phyloP scores from a whole-genome alignment of 37 sponge, comb jelly and placozoan genomes.

The Lycopodina hypogea region DNA sequence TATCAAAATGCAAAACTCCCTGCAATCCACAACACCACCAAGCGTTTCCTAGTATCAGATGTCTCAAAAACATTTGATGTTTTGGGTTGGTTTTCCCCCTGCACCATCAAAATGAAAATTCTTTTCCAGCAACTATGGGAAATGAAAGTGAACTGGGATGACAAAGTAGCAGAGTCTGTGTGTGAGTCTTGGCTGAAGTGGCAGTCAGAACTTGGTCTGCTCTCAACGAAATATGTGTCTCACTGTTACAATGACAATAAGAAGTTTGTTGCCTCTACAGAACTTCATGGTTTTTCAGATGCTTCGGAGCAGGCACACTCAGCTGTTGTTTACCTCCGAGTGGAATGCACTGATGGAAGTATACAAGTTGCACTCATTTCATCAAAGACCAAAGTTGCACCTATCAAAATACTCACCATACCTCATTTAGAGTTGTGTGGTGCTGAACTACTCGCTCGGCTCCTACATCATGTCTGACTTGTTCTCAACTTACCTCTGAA shows the following conservation, averaged over 20 bases:
- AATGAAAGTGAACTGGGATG: slow-evolving; percentile 30
- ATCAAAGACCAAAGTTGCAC: too few relatives aligned
- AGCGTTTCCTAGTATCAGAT: slow-evolving; percentile 36
- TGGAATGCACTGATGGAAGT: slow-evolving; percentile 2
- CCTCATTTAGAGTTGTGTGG: slow-evolving; percentile 32
- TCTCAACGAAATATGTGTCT: slow-evolving; percentile 14
- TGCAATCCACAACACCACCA: slow-evolving; percentile 9
- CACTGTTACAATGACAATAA: slow-evolving; percentile 24
- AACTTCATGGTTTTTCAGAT: slow-evolving; percentile 32
- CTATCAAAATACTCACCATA: slow-evolving; percentile 22
- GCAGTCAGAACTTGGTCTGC: slow-evolving; percentile 17
- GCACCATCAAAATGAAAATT: slow-evolving; percentile 32
- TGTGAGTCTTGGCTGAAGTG: slow-evolving; percentile 17
- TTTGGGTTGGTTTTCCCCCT: slow-evolving; percentile 44
- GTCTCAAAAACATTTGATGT: slow-evolving; percentile 37
- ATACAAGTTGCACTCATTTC: not conserved
- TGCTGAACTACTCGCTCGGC: slow-evolving; percentile 25
- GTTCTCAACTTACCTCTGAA: slow-evolving; percentile 9
- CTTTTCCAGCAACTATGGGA: too few relatives aligned
- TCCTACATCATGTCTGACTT: slow-evolving; percentile 15
- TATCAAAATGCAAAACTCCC: slow-evolving; percentile 8
- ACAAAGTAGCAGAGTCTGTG: slow-evolving; percentile 17
- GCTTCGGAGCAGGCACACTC: slow-evolving; percentile 38
- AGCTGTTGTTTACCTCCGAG: slow-evolving; percentile 37
- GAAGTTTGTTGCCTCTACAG: not conserved